phyloP scores from a whole-genome alignment of 1,140 invertebrate genomes.

The Lasaia peninsularis region DNA sequence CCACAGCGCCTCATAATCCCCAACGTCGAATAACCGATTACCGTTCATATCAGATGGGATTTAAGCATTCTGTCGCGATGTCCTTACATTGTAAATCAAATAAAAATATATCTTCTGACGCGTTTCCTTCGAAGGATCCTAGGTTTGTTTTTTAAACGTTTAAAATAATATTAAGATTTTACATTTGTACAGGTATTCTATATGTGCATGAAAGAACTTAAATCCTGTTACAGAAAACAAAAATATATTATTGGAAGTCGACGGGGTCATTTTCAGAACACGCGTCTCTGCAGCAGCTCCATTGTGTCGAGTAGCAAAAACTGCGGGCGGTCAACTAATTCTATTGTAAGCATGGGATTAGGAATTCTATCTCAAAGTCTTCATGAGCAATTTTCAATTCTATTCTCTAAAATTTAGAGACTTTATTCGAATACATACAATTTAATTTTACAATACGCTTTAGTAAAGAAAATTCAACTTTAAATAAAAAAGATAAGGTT shows the following conservation, averaged over 20 bases:
- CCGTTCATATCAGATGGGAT: too few relatives aligned
- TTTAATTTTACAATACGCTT: neutral
- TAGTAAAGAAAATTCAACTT: conserved; percentile 10
- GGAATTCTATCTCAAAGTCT: conserved; percentile 23
- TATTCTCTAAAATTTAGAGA: neutral
- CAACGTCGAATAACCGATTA: too few relatives aligned
- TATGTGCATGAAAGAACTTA: too few relatives aligned
- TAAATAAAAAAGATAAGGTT: conserved; percentile 14
- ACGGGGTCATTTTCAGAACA: conserved; percentile 43
- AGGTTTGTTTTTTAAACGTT: too few relatives aligned
- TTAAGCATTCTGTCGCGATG: too few relatives aligned
- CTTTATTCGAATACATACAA: neutral
- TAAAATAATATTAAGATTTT: too few relatives aligned
- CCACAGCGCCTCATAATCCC: too few relatives aligned
- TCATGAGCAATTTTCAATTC: conserved; percentile 21
- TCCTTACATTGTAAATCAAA: too few relatives aligned
- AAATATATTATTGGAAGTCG: conserved; percentile 36
- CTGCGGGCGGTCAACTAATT: conserved; percentile 66
- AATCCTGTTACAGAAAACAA: conserved; percentile 16
- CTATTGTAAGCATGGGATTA: conserved; percentile 36
- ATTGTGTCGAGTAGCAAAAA: conserved; percentile 67
- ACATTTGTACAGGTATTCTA: too few relatives aligned
- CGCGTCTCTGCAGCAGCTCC: conserved; percentile 42
- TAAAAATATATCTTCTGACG: too few relatives aligned
- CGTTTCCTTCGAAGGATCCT: too few relatives aligned